Evolutionary conservation across 2,797 vertebrate genomes (phyloP).

Genomic region (Otolemur crassicaudatus): DNA sequence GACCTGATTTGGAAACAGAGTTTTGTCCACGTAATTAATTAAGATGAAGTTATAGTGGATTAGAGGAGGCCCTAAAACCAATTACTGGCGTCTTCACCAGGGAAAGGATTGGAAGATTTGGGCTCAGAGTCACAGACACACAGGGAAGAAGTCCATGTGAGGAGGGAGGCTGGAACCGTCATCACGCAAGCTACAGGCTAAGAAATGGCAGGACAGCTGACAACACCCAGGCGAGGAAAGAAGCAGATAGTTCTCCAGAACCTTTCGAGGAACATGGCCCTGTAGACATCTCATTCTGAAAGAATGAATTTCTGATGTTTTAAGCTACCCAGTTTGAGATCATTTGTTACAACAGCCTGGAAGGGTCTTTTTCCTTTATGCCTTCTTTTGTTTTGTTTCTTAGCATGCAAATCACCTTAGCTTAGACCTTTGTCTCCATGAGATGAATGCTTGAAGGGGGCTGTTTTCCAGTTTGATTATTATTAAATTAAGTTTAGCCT

Average conservation of each 20-base stretch:
- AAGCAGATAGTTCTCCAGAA: neutral
- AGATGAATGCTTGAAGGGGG: neutral
- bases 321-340: neutral
- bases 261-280: neutral
- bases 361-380: neutral
- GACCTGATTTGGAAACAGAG: neutral
- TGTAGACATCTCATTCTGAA: neutral
- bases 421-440: neutral
- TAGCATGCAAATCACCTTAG: neutral
- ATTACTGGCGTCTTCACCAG: neutral
- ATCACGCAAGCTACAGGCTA: neutral
- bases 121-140: neutral
- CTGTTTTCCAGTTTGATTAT: neutral
- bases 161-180: neutral
- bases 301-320: conserved; percentile 19
- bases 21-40: neutral
- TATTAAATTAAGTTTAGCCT: neutral
- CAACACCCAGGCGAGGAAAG: neutral
- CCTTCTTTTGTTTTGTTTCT: neutral
- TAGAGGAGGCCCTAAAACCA: neutral
- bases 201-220: neutral
- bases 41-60: neutral
- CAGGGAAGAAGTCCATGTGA: neutral
- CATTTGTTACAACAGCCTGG: neutral
- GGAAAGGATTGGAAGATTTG: neutral